Percentiles rank a stretch among this genome's conserved stretches.
Evolutionary conservation across 2,888 invertebrate genomes (phyloP).

Genomic region (Schizaphis graminum): DNA sequence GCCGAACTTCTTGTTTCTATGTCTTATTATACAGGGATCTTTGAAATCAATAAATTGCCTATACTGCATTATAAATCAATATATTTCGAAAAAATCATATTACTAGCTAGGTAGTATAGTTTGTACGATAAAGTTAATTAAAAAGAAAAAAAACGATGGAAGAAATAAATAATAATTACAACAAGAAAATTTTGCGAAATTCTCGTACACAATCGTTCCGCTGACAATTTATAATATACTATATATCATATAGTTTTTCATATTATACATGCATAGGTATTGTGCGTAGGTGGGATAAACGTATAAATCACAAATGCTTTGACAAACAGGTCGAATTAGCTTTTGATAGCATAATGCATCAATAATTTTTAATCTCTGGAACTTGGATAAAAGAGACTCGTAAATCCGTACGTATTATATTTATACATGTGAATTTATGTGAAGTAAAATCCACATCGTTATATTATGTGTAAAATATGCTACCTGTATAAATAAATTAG

Average conservation of each 20-base stretch:
- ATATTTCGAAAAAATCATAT: background rate
- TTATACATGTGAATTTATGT: background rate
- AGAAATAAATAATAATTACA: background rate
- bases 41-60: background rate
- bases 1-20: background rate
- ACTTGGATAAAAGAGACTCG: background rate
- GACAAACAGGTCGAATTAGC: background rate
- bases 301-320: background rate
- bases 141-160: background rate
- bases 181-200: background rate
- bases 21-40: background rate
- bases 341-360: background rate
- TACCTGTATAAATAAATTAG: background rate
- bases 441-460: background rate
- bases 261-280: background rate
- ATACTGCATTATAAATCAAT: background rate
- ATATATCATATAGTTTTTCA: background rate
- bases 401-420: background rate
- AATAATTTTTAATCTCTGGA: background rate
- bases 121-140: rapidly evolving
- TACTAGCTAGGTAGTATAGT: background rate
- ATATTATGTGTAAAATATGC: background rate
- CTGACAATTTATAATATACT: background rate
- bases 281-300: background rate
- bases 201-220: background rate